Evolutionary conservation across 2,797 vertebrate species (phyloP).

Genomic region (Podarcis siculus): DNA sequence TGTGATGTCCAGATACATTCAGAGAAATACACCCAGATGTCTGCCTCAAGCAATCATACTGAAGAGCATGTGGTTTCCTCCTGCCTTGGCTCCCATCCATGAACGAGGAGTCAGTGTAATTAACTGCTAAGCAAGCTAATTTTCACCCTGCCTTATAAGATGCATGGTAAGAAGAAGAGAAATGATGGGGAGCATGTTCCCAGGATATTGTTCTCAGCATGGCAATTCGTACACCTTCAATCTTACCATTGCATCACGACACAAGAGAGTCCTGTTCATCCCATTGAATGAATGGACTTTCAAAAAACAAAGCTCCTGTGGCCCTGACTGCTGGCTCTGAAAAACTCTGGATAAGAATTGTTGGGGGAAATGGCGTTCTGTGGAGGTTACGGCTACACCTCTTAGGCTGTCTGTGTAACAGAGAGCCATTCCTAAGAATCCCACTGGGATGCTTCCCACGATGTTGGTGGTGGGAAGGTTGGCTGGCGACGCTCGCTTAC

Average conservation of each 20-base stretch:
- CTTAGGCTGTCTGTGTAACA: neutral
- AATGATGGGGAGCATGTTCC: neutral
- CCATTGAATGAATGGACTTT: neutral
- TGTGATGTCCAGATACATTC: neutral
- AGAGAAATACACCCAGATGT: constrained; percentile 1
- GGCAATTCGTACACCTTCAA: neutral
- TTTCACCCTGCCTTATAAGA: neutral
- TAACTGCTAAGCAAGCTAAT: neutral
- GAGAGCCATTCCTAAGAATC: neutral
- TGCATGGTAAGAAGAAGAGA: neutral
- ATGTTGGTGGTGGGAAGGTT: neutral
- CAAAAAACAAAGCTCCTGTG: neutral
- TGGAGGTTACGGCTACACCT: too few relatives aligned
- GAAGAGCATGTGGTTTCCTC: neutral
- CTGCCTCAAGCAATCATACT: neutral
- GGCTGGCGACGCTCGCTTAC: neutral
- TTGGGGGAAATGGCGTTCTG: neutral
- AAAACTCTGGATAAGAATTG: neutral
- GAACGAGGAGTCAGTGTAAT: neutral
- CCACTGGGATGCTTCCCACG: too few relatives aligned
- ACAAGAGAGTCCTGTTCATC: neutral
- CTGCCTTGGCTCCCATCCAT: neutral
- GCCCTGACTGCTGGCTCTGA: neutral
- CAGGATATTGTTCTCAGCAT: neutral
- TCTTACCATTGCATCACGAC: neutral